A percentile compares a stretch with the other conserved stretches of the same genome.
phyloP scores from a whole-genome alignment of 2,888 invertebrate species.

The Leucania comma region DNA sequence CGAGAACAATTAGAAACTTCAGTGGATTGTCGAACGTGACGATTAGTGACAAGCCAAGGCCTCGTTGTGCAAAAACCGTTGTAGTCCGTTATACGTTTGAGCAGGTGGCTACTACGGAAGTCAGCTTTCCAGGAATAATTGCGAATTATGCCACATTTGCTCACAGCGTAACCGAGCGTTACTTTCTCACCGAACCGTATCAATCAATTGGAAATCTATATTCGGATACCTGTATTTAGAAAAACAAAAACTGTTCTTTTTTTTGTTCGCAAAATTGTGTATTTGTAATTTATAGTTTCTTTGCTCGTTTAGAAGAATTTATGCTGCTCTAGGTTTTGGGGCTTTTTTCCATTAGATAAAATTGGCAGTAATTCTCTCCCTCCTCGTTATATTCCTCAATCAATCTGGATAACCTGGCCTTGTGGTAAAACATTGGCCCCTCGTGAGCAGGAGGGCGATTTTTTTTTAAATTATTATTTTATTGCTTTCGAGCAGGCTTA shows the following conservation, averaged over 20 bases:
- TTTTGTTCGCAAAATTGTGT: constrained; percentile 1
- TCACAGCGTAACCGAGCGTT: constrained; percentile 79
- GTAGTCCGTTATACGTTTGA: constrained; percentile 79
- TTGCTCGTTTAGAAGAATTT: constrained; percentile 30
- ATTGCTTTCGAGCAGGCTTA: constrained; percentile 11
- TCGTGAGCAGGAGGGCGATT: constrained; percentile 15
- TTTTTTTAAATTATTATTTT: not conserved
- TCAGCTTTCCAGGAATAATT: constrained; percentile 79
- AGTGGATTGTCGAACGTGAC: constrained; percentile 74
- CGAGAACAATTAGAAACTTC: constrained; percentile 75
- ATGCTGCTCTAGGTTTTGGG: constrained; percentile 11
- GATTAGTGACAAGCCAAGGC: constrained; percentile 76
- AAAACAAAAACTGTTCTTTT: too few relatives aligned
- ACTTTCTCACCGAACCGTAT: constrained; percentile 77
- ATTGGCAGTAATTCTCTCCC: constrained; percentile 48
- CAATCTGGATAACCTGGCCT: constrained; percentile 47
- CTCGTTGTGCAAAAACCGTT: constrained; percentile 86
- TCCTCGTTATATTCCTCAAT: constrained; percentile 29
- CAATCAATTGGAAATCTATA: constrained; percentile 78
- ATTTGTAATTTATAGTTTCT: constrained; percentile 25
- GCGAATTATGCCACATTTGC: constrained; percentile 81
- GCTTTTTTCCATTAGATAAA: constrained; percentile 45
- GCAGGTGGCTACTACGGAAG: constrained; percentile 74
- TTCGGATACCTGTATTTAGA: constrained; percentile 39
- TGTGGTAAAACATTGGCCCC: constrained; percentile 35